Evolutionary conservation across 2,113 vertebrate genomes (phyloP), one percentile per base, ranked within the genome.

Genomic region (Equus przewalskii): DNA sequence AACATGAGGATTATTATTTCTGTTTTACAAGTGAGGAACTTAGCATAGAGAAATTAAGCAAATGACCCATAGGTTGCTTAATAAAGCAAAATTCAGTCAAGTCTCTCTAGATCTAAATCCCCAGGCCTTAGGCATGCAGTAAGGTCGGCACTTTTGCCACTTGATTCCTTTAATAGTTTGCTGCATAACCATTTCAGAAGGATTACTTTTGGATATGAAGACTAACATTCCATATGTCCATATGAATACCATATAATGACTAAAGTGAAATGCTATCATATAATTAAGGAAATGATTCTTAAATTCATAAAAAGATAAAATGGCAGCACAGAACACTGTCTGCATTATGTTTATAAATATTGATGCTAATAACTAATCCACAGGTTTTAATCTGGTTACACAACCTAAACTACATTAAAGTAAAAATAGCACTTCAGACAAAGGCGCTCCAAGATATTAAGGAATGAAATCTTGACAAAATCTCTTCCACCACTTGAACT

Each of bases 11-110:
- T 92, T 97, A 80, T 78, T 90, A 56, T 89, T 73, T 46, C 26
- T 94, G 10, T 87, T 79, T 93, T 95, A 51, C 62, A 83, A 87
- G 21, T 81, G 33, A 92, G 30, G 33, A 96, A 94, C 76, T 51
- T 72, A 79, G 22, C 33, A 22, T 92, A 92, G 73, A 94, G 54
- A 81, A 81, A 41, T 83, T 69, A 87, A 96, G 33, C 62, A 96
- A 79, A 8, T 72, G 2, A 41, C 67, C 41, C 21, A 36, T 83
- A 64, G 56, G 4, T 96, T 73, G 79, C 46, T 90, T 93, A 65
- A 72, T 86, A 86, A 84, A 88, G 60, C 1, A 69, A 41, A 79
- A 91, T 26, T 92, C 18, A 44, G 44, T 56, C 41, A 16, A 7
- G 49, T 81, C 33, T 79, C 21, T 72, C n/a, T 72, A 46, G 26